These are phyloP conservation scores for Conger conger DNA, from an alignment of 2,113 vertebrate species.

Conservation along the genomic window DNA sequence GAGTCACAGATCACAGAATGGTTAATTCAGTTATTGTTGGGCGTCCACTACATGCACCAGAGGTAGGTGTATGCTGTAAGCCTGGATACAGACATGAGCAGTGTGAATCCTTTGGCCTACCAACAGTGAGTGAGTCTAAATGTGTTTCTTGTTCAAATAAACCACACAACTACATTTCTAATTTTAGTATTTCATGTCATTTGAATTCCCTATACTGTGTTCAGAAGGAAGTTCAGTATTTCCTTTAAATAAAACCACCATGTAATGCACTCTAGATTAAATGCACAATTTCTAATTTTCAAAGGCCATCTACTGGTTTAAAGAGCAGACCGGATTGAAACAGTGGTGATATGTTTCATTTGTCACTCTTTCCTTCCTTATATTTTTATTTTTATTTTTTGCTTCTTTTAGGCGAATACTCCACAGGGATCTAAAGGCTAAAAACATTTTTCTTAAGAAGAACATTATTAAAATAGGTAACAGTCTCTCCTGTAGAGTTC, in stretches of 20 bases:
- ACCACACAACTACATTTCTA: background rate
- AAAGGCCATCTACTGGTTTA: background rate
- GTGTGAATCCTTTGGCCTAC: background rate
- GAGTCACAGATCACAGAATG: conserved; percentile 78
- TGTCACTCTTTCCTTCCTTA: background rate
- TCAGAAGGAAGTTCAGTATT: background rate
- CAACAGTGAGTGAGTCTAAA: background rate
- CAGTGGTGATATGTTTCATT: background rate
- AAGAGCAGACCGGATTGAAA: background rate
- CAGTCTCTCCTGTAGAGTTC: conserved; percentile 30
- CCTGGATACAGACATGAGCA: background rate
- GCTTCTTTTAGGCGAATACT: conserved; percentile 73
- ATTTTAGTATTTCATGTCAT: background rate
- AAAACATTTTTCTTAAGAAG: conserved; percentile 85
- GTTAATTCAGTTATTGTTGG: conserved; percentile 79
- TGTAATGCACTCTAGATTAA: background rate
- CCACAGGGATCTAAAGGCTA: conserved; percentile 86
- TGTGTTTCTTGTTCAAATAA: background rate
- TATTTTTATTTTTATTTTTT: conserved; percentile 30
- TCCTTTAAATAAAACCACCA: background rate
- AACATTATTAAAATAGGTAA: conserved; percentile 86
- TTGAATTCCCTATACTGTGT: too few species aligned
- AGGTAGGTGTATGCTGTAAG: conserved; percentile 62
- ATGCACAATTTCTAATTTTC: background rate
- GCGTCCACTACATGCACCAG: conserved; percentile 82